Evolutionary conservation across 2,797 vertebrate genomes (phyloP), one percentile per base, ranked within the genome.

Genomic region (Macroramphosus scolopax): DNA sequence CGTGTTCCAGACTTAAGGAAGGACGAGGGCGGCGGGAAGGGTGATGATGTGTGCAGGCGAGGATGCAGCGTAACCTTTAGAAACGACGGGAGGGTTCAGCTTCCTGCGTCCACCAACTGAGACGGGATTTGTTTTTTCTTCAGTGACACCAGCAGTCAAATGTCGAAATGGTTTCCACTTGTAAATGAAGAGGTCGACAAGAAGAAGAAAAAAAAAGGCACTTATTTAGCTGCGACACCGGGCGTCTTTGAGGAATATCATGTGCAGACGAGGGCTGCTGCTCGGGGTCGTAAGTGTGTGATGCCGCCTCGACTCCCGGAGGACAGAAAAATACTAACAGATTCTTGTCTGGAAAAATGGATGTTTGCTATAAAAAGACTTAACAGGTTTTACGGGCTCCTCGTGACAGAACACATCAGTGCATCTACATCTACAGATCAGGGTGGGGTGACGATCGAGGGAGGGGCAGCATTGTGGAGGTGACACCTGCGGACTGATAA

Each of bases 61-160:
- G 64, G 59, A 63, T 49, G 59, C 53, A 18, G 56, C 57, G n/a
- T 83, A 85, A 89, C 88, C 87, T 89, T 89, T 89, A 56, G 31
- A 81, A 78, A 63, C 69, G 61, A 42, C 68, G 12, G 74, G 84
- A 67, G 78, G 63, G 61, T 59, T 72, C 57, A 68, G 44, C 73
- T 77, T 64, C 78, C 75, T 17, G 50, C 57, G 72, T 73, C 75
- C 57, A 34, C 47, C 50, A 18, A 47, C 67, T 51, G 45, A 18
- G 17, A 44, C 13, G 51, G 46, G 56, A 41, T 50, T 51, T 49
- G 50, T 72, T 68, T 31, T 41, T 50, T 31, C 53, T 48, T 53
- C 53, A 57, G 70, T 51, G 66, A 71, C 60, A 62, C 50, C 67
- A 39, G 71, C 34, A 42, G 38, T 3, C 63, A 67, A 57, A 24